phyloP scores from a whole-genome alignment of 2,113 vertebrate species.

The Taurulus bubalis region DNA sequence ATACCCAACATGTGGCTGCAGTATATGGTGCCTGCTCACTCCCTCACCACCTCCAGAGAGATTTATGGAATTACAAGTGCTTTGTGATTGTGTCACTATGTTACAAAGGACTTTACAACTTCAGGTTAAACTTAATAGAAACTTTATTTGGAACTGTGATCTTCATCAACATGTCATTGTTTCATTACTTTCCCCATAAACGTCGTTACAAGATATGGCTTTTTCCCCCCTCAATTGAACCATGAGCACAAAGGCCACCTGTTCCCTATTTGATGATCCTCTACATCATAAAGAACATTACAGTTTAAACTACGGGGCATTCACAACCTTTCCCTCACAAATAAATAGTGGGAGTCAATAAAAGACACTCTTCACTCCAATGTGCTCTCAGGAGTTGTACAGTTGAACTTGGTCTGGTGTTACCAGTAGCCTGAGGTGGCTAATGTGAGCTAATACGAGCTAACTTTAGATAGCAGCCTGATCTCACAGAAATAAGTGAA shows the following conservation, averaged over 20 bases:
- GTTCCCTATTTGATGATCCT: background rate
- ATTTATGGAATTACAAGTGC: constrained; percentile 36
- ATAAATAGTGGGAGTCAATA: background rate
- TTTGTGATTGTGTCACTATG: constrained; percentile 25
- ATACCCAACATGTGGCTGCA: constrained; percentile 51
- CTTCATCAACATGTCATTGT: background rate
- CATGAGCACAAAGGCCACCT: background rate
- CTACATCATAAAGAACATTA: background rate
- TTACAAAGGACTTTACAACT: background rate
- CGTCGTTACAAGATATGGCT: background rate
- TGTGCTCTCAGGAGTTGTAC: background rate
- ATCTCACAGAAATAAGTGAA: background rate
- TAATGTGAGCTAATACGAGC: background rate
- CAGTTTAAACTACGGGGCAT: background rate
- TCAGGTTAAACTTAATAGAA: background rate
- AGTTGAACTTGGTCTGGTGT: background rate
- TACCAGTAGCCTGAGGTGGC: background rate
- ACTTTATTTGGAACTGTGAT: background rate
- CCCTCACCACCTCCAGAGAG: constrained; percentile 26
- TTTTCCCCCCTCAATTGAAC: too few relatives aligned
- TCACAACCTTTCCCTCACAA: background rate
- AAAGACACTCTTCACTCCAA: background rate
- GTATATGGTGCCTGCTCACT: constrained; percentile 26
- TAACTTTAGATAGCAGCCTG: background rate
- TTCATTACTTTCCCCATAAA: background rate